phyloP scores from a whole-genome alignment of 2,888 invertebrate species.

The Tanytarsus gracilentus region DNA sequence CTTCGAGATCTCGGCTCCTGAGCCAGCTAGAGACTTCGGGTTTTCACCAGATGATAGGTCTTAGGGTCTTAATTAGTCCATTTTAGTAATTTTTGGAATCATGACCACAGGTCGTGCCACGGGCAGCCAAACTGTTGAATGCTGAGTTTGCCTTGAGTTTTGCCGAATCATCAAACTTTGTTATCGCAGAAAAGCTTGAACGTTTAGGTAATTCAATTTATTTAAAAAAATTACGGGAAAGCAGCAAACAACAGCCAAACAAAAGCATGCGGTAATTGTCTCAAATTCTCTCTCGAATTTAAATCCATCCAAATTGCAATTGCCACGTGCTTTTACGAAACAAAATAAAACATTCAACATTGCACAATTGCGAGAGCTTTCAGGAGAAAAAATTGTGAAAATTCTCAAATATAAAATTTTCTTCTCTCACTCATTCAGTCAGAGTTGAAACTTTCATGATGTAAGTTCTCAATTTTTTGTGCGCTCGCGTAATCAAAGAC shows the following conservation, averaged over 20 bases:
- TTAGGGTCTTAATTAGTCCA: no score
- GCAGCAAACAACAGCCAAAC: background rate
- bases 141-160: no score
- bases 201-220: background rate
- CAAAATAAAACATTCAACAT: constrained; percentile 2
- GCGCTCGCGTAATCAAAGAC: no score
- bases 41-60: no score
- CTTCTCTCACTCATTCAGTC: constrained; percentile 1
- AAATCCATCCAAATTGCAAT: background rate
- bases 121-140: no score
- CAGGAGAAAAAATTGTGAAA: background rate
- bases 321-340: background rate
- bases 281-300: background rate
- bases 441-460: background rate
- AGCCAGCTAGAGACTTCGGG: no score
- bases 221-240: background rate
- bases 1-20: no score
- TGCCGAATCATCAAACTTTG: no score
- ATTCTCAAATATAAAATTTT: background rate
- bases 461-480: no score
- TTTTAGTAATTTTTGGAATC: no score
- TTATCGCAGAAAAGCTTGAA: no score
- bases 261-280: background rate
- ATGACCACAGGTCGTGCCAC: no score
- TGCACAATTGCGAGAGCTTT: background rate